phyloP scores from a whole-genome alignment of 2,797 vertebrate genomes.

The Erethizon dorsatum region DNA sequence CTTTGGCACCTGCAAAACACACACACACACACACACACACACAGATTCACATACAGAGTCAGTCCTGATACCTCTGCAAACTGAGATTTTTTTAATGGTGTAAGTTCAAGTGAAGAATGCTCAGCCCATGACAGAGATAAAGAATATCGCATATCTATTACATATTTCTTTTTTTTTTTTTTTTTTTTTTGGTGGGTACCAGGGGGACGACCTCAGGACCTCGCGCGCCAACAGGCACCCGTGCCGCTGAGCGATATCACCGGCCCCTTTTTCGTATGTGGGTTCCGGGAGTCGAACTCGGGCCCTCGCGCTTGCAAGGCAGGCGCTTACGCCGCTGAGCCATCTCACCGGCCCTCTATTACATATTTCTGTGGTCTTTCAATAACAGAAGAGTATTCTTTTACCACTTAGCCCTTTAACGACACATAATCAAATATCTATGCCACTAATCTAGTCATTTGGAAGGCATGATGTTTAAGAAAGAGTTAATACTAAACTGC shows the following conservation, averaged over 20 bases:
- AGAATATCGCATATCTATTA: neutral
- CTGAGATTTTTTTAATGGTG: constrained; percentile 20
- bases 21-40: neutral
- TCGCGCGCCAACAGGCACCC: too few relatives aligned
- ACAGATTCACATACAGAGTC: neutral
- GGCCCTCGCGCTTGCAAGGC: too few relatives aligned
- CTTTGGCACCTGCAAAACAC: constrained; percentile 16
- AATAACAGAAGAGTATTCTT: neutral
- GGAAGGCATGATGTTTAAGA: neutral
- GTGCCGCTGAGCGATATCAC: too few relatives aligned
- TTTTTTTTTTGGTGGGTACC: too few relatives aligned
- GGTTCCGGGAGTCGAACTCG: too few relatives aligned
- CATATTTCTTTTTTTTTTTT: too few relatives aligned
- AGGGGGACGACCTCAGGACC: too few relatives aligned
- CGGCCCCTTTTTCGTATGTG: too few relatives aligned
- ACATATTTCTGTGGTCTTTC: constrained; percentile 11
- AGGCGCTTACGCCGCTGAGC: too few relatives aligned
- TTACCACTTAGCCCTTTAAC: neutral
- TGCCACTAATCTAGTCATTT: neutral
- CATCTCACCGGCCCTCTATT: too few relatives aligned
- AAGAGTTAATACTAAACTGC: neutral
- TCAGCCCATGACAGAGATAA: neutral
- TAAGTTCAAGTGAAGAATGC: constrained; percentile 18
- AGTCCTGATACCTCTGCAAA: constrained; percentile 42
- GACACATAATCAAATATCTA: neutral